Evolutionary conservation across 2,888 invertebrate species (phyloP).

Genomic region (Parochlus steinenii): DNA sequence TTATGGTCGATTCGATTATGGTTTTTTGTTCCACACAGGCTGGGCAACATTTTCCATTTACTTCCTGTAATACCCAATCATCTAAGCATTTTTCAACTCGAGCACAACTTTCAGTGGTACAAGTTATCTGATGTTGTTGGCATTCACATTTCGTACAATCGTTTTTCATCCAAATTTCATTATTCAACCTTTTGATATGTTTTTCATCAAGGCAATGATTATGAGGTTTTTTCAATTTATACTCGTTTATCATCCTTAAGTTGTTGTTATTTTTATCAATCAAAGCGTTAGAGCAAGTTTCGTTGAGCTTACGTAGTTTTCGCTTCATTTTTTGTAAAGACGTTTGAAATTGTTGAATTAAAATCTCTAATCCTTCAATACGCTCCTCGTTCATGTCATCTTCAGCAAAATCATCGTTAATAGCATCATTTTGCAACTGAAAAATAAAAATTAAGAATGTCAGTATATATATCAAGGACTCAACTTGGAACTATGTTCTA

Average conservation of each 20-base stretch:
- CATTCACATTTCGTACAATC: constrained; percentile 34
- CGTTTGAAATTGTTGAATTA: constrained; percentile 34
- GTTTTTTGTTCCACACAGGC: constrained; percentile 5
- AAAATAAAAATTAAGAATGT: too few species aligned
- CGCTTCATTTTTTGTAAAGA: constrained; percentile 34
- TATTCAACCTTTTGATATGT: constrained; percentile 29
- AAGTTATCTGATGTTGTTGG: constrained; percentile 31
- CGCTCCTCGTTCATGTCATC: constrained; percentile 29
- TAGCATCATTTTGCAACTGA: constrained; percentile 1
- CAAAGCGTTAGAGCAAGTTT: constrained; percentile 19
- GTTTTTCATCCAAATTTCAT: constrained; percentile 33
- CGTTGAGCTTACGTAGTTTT: constrained; percentile 30
- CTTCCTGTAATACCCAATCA: constrained; percentile 5
- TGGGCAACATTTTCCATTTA: constrained; percentile 12
- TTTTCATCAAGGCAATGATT: constrained; percentile 29
- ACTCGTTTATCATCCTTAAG: constrained; percentile 11
- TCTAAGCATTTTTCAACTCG: constrained; percentile 24
- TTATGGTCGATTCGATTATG: too few species aligned
- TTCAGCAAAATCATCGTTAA: constrained; percentile 12
- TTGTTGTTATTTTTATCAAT: background rate
- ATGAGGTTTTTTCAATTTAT: constrained; percentile 19
- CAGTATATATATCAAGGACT: too few species aligned
- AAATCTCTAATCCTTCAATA: constrained; percentile 35
- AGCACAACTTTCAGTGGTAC: constrained; percentile 30
- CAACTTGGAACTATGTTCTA: too few species aligned